Conservation (phyloP, 2,113 vertebrate species). For the Charina bottae region DNA sequence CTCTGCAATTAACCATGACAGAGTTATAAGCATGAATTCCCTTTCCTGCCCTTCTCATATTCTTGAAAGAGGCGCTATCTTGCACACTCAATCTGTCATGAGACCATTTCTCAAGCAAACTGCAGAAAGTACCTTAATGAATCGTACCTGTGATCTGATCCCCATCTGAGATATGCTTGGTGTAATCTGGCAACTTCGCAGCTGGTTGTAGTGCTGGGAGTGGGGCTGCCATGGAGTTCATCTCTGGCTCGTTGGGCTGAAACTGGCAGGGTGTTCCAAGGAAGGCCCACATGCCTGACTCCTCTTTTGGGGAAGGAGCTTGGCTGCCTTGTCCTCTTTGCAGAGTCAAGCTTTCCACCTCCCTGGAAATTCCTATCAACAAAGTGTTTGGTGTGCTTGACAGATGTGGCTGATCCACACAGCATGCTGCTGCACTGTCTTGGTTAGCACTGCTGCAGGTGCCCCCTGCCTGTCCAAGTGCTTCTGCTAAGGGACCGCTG, state of each 20-base stretch:
- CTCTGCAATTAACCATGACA: not conserved
- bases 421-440: not conserved
- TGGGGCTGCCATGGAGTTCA: constrained; percentile 11
- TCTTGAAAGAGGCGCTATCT: not conserved
- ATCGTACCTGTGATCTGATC: constrained; percentile 50
- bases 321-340: not conserved
- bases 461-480: not conserved
- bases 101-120: not conserved
- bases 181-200: accelerated
- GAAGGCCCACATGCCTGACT: not conserved
- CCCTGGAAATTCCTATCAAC: not conserved
- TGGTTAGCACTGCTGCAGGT: not conserved
- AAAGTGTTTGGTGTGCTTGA: not conserved
- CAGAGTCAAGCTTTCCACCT: not conserved
- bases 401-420: not conserved
- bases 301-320: not conserved
- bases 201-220: constrained; percentile 9
- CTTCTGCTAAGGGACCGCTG: not conserved
- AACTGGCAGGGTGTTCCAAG: constrained; percentile 31
- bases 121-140: not conserved
- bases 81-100: not conserved
- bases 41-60: not conserved
- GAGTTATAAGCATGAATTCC: not conserved
- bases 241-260: constrained; percentile 51
- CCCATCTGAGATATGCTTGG: not conserved